Conservation (phyloP, 2,797 vertebrate species). For the Chrosomus eos region DNA sequence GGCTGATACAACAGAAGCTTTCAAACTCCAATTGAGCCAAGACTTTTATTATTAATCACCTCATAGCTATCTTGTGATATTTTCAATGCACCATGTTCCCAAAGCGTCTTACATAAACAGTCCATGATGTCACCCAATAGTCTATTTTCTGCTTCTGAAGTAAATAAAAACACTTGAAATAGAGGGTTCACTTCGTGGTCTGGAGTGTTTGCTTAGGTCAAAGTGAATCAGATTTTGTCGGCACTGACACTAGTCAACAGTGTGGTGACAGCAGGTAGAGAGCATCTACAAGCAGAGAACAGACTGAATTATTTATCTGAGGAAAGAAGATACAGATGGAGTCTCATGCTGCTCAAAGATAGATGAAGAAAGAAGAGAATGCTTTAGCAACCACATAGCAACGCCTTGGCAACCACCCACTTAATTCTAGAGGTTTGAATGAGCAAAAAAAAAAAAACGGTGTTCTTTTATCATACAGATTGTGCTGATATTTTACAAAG, state of each 20-base stretch:
- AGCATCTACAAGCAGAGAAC: slow-evolving; percentile 17
- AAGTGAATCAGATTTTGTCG: not conserved
- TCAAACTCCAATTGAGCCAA: not conserved
- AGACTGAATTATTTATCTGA: slow-evolving; percentile 77
- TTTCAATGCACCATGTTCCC: not conserved
- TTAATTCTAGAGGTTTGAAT: not conserved
- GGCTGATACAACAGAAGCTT: not conserved
- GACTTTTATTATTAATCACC: slow-evolving; percentile 24
- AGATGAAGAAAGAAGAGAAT: slow-evolving; percentile 31
- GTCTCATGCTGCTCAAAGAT: slow-evolving; percentile 66
- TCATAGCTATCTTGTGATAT: not conserved
- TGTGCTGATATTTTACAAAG: not conserved
- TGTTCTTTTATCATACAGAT: not conserved
- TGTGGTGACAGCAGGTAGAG: not conserved
- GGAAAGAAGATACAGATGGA: slow-evolving; percentile 72
- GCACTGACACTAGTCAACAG: not conserved
- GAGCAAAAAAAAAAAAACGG: not conserved
- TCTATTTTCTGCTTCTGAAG: not conserved
- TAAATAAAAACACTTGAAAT: not conserved
- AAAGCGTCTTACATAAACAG: slow-evolving; percentile 4
- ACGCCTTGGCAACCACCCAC: not conserved
- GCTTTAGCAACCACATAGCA: not conserved
- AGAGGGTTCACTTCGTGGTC: not conserved
- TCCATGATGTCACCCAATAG: not conserved
- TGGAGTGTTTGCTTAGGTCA: not conserved